These are phyloP conservation scores for Corythaeola cristata DNA, from an alignment of 2,113 vertebrate species.

Conservation along the genomic window DNA sequence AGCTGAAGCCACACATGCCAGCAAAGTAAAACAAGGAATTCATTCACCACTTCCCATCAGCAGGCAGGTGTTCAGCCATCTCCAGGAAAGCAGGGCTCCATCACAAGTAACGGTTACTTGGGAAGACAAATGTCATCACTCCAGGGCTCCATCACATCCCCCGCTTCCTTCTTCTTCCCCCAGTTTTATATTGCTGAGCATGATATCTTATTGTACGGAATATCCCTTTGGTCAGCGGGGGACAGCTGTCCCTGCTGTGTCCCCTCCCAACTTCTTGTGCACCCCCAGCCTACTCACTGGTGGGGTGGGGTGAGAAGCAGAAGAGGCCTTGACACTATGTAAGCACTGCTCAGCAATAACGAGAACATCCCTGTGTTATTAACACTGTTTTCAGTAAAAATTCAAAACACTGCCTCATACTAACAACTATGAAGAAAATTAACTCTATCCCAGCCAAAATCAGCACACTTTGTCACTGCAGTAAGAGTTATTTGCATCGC, in stretches of 20 bases:
- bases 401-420: neutral
- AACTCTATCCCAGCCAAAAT: neutral
- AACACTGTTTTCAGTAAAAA: neutral
- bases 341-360: neutral
- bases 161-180: neutral
- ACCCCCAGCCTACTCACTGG: neutral
- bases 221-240: neutral
- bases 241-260: neutral
- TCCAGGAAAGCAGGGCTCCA: neutral
- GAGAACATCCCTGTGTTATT: neutral
- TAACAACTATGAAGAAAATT: too few relatives aligned
- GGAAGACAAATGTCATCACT: neutral
- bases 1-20: accelerated
- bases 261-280: neutral
- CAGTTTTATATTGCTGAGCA: neutral
- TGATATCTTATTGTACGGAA: neutral
- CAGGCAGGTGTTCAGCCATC: neutral
- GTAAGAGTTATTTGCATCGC: neutral
- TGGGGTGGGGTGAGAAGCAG: neutral
- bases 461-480: neutral
- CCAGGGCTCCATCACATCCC: neutral
- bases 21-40: neutral
- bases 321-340: too few relatives aligned
- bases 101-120: accelerated
- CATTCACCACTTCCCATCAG: neutral